These are phyloP conservation scores for Danio rerio DNA, from an alignment of 2,113 vertebrate species.

Conservation along the genomic window GRCz12tu NC_133189.1:57107501-57108000, in stretches of 20 bases:
- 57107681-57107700: slow-evolving; percentile 55
- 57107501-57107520: too few species aligned
- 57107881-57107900: slow-evolving; percentile 65
- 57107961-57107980: slow-evolving; percentile 68
- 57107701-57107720: slow-evolving; percentile 50
- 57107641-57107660: slow-evolving; percentile 23
- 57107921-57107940: slow-evolving; percentile 69
- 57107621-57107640: slow-evolving; percentile 13
- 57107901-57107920: slow-evolving; percentile 71
- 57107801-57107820: slow-evolving; percentile 77
- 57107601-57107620: background rate
- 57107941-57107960: slow-evolving; percentile 69
- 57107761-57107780: slow-evolving; percentile 55
- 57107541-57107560: too few species aligned
- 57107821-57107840: slow-evolving; percentile 79
- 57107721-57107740: slow-evolving; percentile 57
- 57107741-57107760: slow-evolving; percentile 65
- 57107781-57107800: slow-evolving; percentile 70
- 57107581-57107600: background rate
- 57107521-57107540: too few species aligned
- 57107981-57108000: slow-evolving; percentile 56
- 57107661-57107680: slow-evolving; percentile 27
- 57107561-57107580: background rate
- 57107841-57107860: slow-evolving; percentile 73
- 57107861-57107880: slow-evolving; percentile 69